Percentiles rank a stretch among this genome's conserved stretches.
Conservation (phyloP, 2,113 vertebrate genomes). For the Pelvicachromis taeniatus region DNA sequence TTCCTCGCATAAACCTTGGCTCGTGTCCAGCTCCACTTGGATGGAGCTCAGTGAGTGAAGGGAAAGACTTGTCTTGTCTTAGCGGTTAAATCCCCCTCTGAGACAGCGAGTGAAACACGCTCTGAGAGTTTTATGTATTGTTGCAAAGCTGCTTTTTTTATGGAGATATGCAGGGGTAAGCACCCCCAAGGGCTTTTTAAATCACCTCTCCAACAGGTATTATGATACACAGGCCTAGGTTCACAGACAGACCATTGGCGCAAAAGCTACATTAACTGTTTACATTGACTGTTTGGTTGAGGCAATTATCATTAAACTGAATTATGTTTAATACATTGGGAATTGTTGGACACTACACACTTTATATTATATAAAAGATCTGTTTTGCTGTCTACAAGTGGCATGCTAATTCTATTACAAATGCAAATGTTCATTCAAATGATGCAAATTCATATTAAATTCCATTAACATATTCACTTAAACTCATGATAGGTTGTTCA, state of each 20-base stretch:
- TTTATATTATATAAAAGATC: background rate
- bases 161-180: conserved; percentile 40
- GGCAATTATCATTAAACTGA: background rate
- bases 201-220: conserved; percentile 50
- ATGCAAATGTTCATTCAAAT: background rate
- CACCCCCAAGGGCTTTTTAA: conserved; percentile 35
- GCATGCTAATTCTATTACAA: background rate
- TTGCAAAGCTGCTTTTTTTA: conserved; percentile 50
- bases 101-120: conserved; percentile 43
- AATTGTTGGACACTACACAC: background rate
- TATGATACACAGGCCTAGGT: conserved; percentile 18
- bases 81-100: conserved; percentile 61
- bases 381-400: background rate
- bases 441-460: background rate
- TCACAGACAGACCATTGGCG: background rate
- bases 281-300: background rate
- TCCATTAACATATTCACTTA: background rate
- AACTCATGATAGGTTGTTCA: background rate
- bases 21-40: conserved; percentile 60
- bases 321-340: background rate
- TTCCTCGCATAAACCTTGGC: conserved; percentile 39
- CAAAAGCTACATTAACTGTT: background rate
- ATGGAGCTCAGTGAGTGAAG: conserved; percentile 43
- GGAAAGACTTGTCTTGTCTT: conserved; percentile 58
- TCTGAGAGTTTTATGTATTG: conserved; percentile 61